Base-by-base conservation (phyloP, 2,888 invertebrate genomes). In the Nebria brevicollis region DNA sequence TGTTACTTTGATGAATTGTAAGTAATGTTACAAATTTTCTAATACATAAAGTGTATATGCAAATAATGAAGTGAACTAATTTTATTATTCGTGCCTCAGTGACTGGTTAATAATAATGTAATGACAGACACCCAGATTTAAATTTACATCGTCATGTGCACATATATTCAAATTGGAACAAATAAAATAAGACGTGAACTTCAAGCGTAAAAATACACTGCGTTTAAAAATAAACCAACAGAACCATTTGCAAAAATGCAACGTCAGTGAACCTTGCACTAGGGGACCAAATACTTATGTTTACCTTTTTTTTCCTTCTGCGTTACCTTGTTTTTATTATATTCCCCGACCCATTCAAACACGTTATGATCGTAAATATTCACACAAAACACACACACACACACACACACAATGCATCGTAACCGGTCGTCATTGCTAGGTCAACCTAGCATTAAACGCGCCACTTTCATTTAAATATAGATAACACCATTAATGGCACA, bases 191-290 rank as follows among this genome's bases (percentile, higher is more conserved):
- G n/a, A 11, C 43, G 65, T 80, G 66, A 68, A 80, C 75, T 70
- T 80, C 70, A 70, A 75, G 70, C 75, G 80, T 70, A 80, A 80
- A 80, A 80, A 80, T 80, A 80, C 64, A 75, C 54, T 41, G 5
- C 25, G 26, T 26, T 74, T 80, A 80, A 80, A 80, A 75, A 80
- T 80, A 80, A 75, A 80, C 75, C 25, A 66, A 42, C 15, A 20
- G 54, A 54, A 54, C 66, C 65, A 66, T 11, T 72, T 20, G 15
- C 64, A 54, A 68, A 54, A 64, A 73, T 41, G 73, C 73, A 73
- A 54, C 80, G 80, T 80, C 80, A 80, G 80, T 75, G 80, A 80
- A 80, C 80, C 75, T 80, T 75, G 70, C 54, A 80, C 34, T 54
- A 70, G 54, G 65, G 70, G 54, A 54, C 54, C 54, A 54, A 54